phyloP scores from a whole-genome alignment of 1,140 invertebrate species.

The Eueides isabella region DNA sequence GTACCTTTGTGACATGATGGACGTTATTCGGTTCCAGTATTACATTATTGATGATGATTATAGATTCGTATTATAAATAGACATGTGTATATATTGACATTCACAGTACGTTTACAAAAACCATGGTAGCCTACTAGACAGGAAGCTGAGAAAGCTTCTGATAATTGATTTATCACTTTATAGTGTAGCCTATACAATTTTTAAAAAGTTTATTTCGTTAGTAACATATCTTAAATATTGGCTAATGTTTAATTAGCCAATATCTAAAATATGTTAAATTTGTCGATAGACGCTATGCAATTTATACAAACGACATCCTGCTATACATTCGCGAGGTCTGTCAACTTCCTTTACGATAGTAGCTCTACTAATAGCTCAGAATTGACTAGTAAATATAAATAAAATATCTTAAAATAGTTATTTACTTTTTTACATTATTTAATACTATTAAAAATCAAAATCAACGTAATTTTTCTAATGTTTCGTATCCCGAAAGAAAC shows the following conservation, averaged over 20 bases:
- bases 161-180: no score
- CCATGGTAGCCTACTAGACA: no score
- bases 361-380: conserved; percentile 22
- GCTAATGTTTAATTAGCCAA: not conserved
- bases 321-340: conserved; percentile 41
- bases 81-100: not conserved
- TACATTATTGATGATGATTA: not conserved
- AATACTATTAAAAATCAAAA: no score
- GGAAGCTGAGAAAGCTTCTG: no score
- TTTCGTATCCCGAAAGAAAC: no score
- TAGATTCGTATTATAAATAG: not conserved
- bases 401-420: not conserved
- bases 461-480: no score
- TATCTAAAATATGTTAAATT: not conserved
- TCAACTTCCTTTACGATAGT: conserved; percentile 47
- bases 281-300: conserved; percentile 25
- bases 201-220: no score
- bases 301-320: conserved; percentile 45
- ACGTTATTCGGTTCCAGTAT: not conserved
- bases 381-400: not conserved
- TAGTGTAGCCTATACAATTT: no score
- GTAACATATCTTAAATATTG: no score
- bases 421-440: not conserved
- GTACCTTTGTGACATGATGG: not conserved
- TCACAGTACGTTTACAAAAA: no score